Percentiles rank a stretch among this genome's conserved stretches.
phyloP scores from a whole-genome alignment of 2,113 vertebrate species.

The Thymallus thymallus region DNA sequence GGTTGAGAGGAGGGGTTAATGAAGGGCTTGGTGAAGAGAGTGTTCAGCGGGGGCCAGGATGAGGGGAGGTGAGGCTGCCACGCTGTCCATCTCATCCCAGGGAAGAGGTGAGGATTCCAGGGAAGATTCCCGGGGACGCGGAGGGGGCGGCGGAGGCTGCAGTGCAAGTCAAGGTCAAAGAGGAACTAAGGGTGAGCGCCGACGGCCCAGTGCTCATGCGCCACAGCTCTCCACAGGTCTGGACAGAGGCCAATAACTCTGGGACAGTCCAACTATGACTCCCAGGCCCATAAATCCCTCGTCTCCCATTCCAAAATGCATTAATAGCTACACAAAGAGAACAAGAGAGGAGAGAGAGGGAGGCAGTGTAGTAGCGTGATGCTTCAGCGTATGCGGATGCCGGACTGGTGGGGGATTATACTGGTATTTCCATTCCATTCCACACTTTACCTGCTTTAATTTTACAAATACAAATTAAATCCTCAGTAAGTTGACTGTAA shows the following conservation, averaged over 20 bases:
- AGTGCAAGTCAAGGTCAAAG: conserved; percentile 52
- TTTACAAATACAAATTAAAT: conserved; percentile 99
- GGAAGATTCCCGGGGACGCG: neutral
- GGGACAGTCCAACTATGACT: conserved; percentile 79
- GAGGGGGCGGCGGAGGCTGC: conserved; percentile 21
- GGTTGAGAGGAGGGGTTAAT: conserved; percentile 59
- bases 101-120: conserved; percentile 1
- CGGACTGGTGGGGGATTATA: conserved; percentile 58
- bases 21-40: conserved; percentile 67
- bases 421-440: conserved; percentile 80
- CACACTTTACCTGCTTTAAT: conserved; percentile 97
- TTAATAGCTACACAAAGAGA: conserved; percentile 70
- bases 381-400: conserved; percentile 8
- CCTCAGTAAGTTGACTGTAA: conserved; percentile 97
- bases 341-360: conserved; percentile 12
- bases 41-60: neutral
- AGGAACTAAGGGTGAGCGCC: neutral
- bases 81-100: conserved; percentile 5
- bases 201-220: conserved; percentile 46
- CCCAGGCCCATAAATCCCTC: conserved; percentile 63
- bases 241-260: conserved; percentile 51
- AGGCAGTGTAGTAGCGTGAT: neutral
- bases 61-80: conserved; percentile 22
- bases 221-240: conserved; percentile 41
- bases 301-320: conserved; percentile 79